Evolutionary conservation across 1,140 invertebrate species (phyloP).

Genomic region (Hydropsyche tenuis): DNA sequence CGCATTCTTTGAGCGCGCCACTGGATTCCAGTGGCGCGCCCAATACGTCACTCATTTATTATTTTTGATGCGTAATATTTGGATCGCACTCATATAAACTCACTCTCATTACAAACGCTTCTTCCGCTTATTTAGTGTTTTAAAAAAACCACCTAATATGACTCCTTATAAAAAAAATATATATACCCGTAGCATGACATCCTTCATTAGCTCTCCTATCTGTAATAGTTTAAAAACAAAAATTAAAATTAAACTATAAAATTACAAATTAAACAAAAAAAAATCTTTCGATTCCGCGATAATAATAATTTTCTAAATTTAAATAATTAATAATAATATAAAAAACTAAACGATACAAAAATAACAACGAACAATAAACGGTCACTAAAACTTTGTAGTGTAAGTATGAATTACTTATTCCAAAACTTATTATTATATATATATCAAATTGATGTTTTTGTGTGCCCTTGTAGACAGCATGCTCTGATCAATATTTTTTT

Average conservation of each 20-base stretch:
- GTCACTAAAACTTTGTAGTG: too few species aligned
- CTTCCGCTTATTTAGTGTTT: constrained; percentile 12
- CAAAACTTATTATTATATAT: constrained; percentile 3
- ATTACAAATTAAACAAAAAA: too few species aligned
- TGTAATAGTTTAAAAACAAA: background rate
- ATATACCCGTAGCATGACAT: constrained; percentile 2
- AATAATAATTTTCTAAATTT: too few species aligned
- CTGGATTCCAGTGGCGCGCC: background rate
- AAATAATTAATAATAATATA: too few species aligned
- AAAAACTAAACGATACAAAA: too few species aligned
- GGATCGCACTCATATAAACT: background rate
- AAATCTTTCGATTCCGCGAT: too few species aligned
- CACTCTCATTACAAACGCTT: constrained; percentile 9
- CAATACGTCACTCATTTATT: background rate
- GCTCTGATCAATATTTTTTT: background rate
- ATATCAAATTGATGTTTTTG: constrained; percentile 2
- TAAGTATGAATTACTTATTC: too few species aligned
- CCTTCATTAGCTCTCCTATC: background rate
- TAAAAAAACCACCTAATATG: background rate
- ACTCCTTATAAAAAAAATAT: too few species aligned
- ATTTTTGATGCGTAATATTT: too few species aligned
- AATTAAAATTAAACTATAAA: too few species aligned
- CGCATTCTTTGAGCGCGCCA: background rate
- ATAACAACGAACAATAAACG: too few species aligned
- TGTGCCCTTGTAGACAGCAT: background rate